Evolutionary conservation across 1,140 invertebrate species (phyloP).

Genomic region (Drosophila ambigua): DNA sequence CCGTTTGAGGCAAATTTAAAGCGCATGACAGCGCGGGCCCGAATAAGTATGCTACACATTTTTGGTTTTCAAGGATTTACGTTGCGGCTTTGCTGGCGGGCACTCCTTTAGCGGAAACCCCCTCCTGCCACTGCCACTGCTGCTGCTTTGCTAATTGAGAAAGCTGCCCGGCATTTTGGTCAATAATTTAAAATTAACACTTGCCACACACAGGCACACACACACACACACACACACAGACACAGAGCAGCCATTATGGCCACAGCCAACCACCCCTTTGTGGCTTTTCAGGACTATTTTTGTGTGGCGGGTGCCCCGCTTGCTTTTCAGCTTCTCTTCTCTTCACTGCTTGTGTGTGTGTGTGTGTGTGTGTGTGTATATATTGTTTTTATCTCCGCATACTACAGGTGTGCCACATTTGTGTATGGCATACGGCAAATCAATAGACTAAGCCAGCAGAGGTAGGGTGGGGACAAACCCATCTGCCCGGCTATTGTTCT

Average conservation of each 20-base stretch:
- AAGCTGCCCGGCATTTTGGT: conserved; percentile 44
- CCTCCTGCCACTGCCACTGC: too few relatives aligned
- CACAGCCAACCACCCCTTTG: not conserved
- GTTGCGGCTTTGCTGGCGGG: not conserved
- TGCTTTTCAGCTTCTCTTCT: conserved; percentile 1
- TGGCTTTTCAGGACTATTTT: conserved; percentile 52
- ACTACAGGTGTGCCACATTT: conserved; percentile 51
- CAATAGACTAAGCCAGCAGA: conserved; percentile 47
- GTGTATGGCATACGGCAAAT: conserved; percentile 63
- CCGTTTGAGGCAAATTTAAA: not conserved
- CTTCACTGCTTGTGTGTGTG: not conserved
- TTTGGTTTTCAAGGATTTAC: conserved; percentile 18
- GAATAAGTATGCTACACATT: conserved; percentile 34
- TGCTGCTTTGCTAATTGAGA: conserved; percentile 35
- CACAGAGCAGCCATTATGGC: not conserved
- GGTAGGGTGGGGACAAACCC: too few relatives aligned
- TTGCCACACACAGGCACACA: conserved; percentile 16
- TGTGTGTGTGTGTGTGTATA: conserved; percentile 18
- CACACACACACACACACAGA: conserved; percentile 15
- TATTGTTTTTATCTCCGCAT: too few relatives aligned
- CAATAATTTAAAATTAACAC: conserved; percentile 73
- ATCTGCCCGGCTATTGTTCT: conserved; percentile 25
- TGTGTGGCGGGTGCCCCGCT: conserved; percentile 11
- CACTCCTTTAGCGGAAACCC: too few relatives aligned
- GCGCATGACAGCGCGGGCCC: not conserved